A percentile compares a stretch with the other conserved stretches of the same genome.
Evolutionary conservation across 2,888 invertebrate genomes (phyloP).

Genomic region (Heliothis peltigera): DNA sequence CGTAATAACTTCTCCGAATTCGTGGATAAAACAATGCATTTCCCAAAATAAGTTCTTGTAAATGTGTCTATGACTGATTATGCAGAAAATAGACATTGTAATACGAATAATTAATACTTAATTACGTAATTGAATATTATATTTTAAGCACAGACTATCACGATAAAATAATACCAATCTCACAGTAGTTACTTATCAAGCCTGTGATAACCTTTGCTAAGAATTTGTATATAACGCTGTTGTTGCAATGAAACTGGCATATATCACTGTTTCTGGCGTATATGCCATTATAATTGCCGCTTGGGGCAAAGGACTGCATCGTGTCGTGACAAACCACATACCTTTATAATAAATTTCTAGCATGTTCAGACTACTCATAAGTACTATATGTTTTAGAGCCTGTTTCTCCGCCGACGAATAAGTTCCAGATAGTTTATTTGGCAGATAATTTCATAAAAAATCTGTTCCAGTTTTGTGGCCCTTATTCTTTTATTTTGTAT

Average conservation of each 20-base stretch:
- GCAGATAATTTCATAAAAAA: too few relatives aligned
- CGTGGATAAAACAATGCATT: too few relatives aligned
- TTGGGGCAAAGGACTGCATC: constrained; percentile 34
- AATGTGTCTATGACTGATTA: too few relatives aligned
- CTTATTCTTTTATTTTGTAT: not conserved
- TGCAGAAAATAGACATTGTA: too few relatives aligned
- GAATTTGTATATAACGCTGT: not conserved
- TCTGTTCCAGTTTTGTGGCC: too few relatives aligned
- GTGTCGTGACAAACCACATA: constrained; percentile 51
- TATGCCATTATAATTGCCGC: constrained; percentile 25
- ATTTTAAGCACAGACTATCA: not conserved
- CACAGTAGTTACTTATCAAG: not conserved
- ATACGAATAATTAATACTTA: too few relatives aligned
- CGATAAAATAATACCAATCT: not conserved
- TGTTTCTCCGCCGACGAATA: too few relatives aligned
- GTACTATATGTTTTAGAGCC: not conserved
- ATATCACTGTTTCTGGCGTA: constrained; percentile 18
- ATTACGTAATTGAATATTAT: too few relatives aligned
- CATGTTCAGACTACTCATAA: constrained; percentile 17
- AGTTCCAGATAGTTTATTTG: too few relatives aligned
- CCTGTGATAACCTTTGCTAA: constrained; percentile 18
- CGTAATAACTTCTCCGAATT: too few relatives aligned
- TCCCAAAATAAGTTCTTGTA: too few relatives aligned
- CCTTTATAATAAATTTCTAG: constrained; percentile 45
- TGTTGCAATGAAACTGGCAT: constrained; percentile 15